These are phyloP conservation scores for Xanthostigma xanthostigma DNA, from an alignment of 2,888 invertebrate species.

Conservation along the genomic window DNA sequence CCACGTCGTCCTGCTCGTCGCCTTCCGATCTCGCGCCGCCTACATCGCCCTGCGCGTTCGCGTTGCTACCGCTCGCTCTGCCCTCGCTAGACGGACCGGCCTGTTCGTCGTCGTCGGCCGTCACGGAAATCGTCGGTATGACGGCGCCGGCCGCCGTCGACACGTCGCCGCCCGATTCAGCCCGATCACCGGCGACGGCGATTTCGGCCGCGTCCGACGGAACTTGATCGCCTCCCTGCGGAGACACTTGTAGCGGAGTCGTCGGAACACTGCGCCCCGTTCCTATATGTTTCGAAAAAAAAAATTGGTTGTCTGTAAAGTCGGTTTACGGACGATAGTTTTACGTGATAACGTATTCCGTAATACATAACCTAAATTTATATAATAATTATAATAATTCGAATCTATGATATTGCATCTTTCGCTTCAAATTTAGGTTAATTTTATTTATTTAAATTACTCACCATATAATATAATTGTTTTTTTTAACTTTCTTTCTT, in stretches of 20 bases:
- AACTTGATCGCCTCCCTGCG: slow-evolving; percentile 25
- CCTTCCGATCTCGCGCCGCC: slow-evolving; percentile 32
- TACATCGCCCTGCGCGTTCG: no score
- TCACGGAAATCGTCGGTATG: not conserved
- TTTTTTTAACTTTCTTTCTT: no score
- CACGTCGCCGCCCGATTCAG: slow-evolving; percentile 19
- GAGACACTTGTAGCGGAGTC: slow-evolving; percentile 49
- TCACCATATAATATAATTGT: no score
- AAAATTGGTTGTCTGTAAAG: no score
- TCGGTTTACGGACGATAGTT: no score
- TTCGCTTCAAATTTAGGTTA: no score
- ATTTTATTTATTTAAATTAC: no score
- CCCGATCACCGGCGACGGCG: slow-evolving; percentile 19
- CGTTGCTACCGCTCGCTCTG: slow-evolving; percentile 20
- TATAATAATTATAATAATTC: no score
- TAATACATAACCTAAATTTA: no score
- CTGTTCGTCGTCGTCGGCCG: not conserved
- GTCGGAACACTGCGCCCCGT: slow-evolving; percentile 53
- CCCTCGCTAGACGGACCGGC: slow-evolving; percentile 14
- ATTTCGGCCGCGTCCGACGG: slow-evolving; percentile 5
- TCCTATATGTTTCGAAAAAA: no score
- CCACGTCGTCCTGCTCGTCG: slow-evolving; percentile 20
- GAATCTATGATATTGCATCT: no score
- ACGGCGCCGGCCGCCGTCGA: slow-evolving; percentile 24
- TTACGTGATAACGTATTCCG: no score